Evolutionary conservation across 1,140 invertebrate genomes (phyloP), one percentile per base, ranked within the genome.

Genomic region (Hyposmocoma kahamanoa): DNA sequence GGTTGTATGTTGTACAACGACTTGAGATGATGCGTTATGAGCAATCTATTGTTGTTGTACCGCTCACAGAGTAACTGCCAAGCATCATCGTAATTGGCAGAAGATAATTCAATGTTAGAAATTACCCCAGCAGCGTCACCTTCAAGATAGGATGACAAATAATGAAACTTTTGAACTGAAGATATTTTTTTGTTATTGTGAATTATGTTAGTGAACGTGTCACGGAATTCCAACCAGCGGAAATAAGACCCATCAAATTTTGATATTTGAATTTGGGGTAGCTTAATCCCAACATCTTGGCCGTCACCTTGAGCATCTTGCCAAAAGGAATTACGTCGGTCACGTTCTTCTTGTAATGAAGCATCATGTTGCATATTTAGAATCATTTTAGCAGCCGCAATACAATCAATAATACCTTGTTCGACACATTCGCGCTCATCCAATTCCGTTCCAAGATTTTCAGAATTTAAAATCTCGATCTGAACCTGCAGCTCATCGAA

Each of bases 151-250:
- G 42, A 22, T 15, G 2, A 3, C 8, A 42, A 20, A 42, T 22
- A 42, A 42, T 20, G 17, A 20, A 42, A 42, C 17, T 42, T 42
- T 8, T 43, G n/a, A n/a, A 43, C 17, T 13, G 20, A 10, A 3
- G 20, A 6, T 11, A 43, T 28, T 6, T 8, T 3, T 11, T 17
- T 17, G 18, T 43, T 43, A 5, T 41, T 41, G n/a, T 41, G 53
- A 2, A 70, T 56, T 5, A 70, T 24, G 15, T 59, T 45, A 22
- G 50, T 43, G 41, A 62, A 72, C 4, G 32, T 36, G 18, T 36
- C 32, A n/a, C 32, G 10, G 18, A 36, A 36, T 15, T 36, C 32
- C 10, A 36, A 15, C 32, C 32, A 36, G 15, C 32, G 32, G 32
- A 36, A 36, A 17, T 36, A 36, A 2, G 32, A 36, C 1, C 32